Percentiles rank a stretch among this genome's conserved stretches.
Conservation (phyloP, 2,113 vertebrate genomes). For the Dicentrarchus labrax region DNA sequence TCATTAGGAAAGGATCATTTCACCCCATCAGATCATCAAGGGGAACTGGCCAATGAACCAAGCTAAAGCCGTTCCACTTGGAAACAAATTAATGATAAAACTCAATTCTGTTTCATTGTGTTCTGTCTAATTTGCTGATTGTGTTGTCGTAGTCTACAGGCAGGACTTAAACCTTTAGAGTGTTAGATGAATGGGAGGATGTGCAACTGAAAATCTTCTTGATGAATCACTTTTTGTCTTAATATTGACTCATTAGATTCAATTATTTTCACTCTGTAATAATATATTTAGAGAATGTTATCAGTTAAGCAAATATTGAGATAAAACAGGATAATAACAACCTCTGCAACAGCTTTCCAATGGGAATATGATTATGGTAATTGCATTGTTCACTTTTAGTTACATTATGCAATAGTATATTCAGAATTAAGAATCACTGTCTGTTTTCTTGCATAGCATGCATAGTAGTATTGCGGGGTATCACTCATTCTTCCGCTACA, state of each 20-base stretch:
- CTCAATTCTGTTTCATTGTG: conserved; percentile 35
- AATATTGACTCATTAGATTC: conserved; percentile 47
- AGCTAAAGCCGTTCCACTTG: conserved; percentile 53
- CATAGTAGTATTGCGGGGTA: not conserved
- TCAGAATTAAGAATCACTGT: not conserved
- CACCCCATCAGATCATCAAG: conserved; percentile 46
- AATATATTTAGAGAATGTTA: conserved; percentile 46
- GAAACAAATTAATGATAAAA: conserved; percentile 60
- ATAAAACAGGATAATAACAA: conserved; percentile 42
- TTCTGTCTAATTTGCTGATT: conserved; percentile 20
- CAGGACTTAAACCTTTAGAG: not conserved
- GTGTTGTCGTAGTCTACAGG: conserved; percentile 18
- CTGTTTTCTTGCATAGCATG: not conserved
- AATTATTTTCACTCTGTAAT: conserved; percentile 31
- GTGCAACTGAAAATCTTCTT: conserved; percentile 22
- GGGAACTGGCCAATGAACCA: conserved; percentile 61
- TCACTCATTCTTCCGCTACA: conserved; percentile 17
- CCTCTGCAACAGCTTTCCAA: conserved; percentile 29
- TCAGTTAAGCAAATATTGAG: conserved; percentile 56
- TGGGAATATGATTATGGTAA: conserved; percentile 51
- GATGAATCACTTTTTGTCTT: conserved; percentile 29
- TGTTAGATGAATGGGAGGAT: conserved; percentile 15
- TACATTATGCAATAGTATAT: conserved; percentile 11
- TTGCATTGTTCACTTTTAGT: conserved; percentile 33
- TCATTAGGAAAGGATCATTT: conserved; percentile 70